Evolutionary conservation across 2,888 invertebrate genomes (phyloP).

Genomic region (Seladonia tumulorum): DNA sequence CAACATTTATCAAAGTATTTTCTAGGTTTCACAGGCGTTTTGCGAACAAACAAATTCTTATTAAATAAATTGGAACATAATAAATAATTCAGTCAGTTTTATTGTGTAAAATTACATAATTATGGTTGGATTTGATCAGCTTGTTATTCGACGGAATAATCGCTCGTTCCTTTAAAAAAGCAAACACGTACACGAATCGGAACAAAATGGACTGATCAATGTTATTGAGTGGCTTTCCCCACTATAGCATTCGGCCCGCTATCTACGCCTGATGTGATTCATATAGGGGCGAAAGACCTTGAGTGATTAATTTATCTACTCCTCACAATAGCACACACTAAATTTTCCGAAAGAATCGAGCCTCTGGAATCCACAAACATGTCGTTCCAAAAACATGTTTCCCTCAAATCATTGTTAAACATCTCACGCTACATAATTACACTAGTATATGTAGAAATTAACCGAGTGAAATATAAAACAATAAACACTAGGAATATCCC

Average conservation of each 20-base stretch:
- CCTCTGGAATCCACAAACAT: neutral
- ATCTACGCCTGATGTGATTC: constrained; percentile 18
- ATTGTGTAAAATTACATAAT: neutral
- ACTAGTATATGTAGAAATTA: no score
- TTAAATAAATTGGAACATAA: neutral
- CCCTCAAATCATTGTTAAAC: neutral
- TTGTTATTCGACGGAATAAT: neutral
- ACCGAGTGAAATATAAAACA: neutral
- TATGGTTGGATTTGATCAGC: neutral
- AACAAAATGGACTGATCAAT: constrained; percentile 5
- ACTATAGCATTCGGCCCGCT: constrained; percentile 3
- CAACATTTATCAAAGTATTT: neutral
- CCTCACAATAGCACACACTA: neutral
- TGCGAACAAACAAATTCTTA: neutral
- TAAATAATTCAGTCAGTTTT: neutral
- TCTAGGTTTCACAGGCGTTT: neutral
- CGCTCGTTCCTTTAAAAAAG: neutral
- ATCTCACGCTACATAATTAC: neutral
- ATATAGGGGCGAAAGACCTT: constrained; percentile 19
- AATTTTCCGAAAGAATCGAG: neutral
- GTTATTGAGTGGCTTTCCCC: neutral
- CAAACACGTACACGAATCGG: neutral
- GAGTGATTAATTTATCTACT: constrained; percentile 14
- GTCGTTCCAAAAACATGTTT: neutral
- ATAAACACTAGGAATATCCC: no score